Percentiles rank a stretch among this genome's conserved stretches.
Evolutionary conservation across 2,888 invertebrate species (phyloP).

Genomic region (Scaeva pyrastri): DNA sequence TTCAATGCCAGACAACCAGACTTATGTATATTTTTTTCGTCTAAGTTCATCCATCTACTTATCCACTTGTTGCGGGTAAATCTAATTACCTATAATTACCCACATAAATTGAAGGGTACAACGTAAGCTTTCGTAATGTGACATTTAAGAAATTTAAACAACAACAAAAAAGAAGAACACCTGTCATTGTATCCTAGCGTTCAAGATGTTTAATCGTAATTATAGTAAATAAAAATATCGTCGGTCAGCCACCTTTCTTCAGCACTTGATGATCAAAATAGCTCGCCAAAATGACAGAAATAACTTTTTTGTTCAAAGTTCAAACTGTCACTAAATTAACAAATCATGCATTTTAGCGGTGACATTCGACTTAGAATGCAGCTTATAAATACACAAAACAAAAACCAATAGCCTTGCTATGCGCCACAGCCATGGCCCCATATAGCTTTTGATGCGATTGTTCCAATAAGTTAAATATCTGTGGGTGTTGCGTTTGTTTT

Average conservation of each 20-base stretch:
- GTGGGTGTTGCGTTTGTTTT: background rate
- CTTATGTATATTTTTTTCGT: too few relatives aligned
- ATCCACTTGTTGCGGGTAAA: too few relatives aligned
- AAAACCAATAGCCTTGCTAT: slow-evolving; percentile 5
- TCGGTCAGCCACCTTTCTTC: background rate
- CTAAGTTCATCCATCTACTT: too few relatives aligned
- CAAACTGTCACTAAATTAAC: slow-evolving; percentile 10
- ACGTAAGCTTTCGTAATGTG: too few relatives aligned
- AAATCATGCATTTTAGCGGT: slow-evolving; percentile 30
- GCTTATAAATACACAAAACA: slow-evolving; percentile 49
- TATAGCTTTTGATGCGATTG: slow-evolving; percentile 9
- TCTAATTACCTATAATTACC: too few relatives aligned
- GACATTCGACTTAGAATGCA: slow-evolving; percentile 40
- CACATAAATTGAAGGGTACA: too few relatives aligned
- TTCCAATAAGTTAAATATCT: slow-evolving; percentile 20
- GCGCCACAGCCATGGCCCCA: too few relatives aligned
- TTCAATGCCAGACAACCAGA: too few relatives aligned
- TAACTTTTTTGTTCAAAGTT: slow-evolving; percentile 6
- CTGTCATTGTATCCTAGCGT: too few relatives aligned
- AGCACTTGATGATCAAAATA: background rate
- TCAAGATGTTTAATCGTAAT: too few relatives aligned
- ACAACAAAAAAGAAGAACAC: too few relatives aligned
- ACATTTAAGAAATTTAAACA: too few relatives aligned
- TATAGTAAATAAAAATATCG: background rate
- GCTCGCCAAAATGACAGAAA: slow-evolving; percentile 34